Conservation (phyloP, 2,888 invertebrate species). For the Shargacucullia verbasci region DNA sequence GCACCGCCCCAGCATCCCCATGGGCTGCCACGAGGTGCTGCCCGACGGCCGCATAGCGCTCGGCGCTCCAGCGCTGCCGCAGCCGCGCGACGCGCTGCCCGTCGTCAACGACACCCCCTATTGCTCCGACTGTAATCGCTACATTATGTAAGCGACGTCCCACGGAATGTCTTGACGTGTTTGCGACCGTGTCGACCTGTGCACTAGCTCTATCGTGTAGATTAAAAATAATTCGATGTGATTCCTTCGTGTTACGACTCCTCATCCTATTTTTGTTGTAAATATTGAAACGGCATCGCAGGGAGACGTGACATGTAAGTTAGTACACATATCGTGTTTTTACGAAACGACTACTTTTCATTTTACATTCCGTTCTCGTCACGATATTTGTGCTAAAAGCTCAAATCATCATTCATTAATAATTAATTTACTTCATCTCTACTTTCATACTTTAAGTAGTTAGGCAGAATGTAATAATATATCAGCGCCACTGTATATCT, state of each 20-base stretch:
- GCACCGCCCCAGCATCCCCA: slow-evolving; percentile 87
- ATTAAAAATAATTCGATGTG: slow-evolving; percentile 70
- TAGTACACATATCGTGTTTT: slow-evolving; percentile 58
- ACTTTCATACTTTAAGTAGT: slow-evolving; percentile 65
- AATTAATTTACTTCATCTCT: slow-evolving; percentile 68
- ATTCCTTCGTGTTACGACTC: slow-evolving; percentile 65
- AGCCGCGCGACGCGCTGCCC: slow-evolving; percentile 73
- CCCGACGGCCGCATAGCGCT: slow-evolving; percentile 86
- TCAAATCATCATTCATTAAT: slow-evolving; percentile 63
- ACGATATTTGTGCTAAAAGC: slow-evolving; percentile 65
- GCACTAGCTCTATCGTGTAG: slow-evolving; percentile 77
- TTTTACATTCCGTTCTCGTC: slow-evolving; percentile 36
- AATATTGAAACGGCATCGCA: slow-evolving; percentile 44
- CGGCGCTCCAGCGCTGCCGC: slow-evolving; percentile 72
- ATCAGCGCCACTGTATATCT: slow-evolving; percentile 60
- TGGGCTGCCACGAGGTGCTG: slow-evolving; percentile 87
- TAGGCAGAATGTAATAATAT: slow-evolving; percentile 64
- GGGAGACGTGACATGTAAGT: slow-evolving; percentile 61
- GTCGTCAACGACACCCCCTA: slow-evolving; percentile 89
- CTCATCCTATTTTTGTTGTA: slow-evolving; percentile 52
- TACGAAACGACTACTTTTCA: slow-evolving; percentile 30
- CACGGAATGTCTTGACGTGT: slow-evolving; percentile 84
- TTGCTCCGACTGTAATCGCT: slow-evolving; percentile 96
- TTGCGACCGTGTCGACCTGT: slow-evolving; percentile 88
- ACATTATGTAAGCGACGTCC: slow-evolving; percentile 94